phyloP scores from a whole-genome alignment of 2,888 invertebrate genomes.

The Conomelus anceps region DNA sequence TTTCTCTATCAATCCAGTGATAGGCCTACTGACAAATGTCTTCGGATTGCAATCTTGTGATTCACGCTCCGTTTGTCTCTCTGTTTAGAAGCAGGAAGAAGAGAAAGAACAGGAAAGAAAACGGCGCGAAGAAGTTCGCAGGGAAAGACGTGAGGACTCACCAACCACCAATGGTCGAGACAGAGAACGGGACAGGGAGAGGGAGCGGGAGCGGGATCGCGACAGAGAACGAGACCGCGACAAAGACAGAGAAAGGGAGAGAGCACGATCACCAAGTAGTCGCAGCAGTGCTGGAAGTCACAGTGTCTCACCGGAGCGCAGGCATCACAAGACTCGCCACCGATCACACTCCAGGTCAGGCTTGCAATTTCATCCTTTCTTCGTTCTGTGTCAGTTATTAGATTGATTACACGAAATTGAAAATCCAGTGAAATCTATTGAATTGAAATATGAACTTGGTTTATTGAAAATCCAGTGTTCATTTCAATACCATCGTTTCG shows the following conservation, averaged over 20 bases:
- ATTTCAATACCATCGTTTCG: too few relatives aligned
- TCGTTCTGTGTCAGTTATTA: background rate
- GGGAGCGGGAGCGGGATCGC: constrained; percentile 16
- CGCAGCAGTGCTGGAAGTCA: constrained; percentile 15
- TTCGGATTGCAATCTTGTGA: background rate
- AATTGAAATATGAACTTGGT: too few relatives aligned
- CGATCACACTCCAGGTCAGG: constrained; percentile 34
- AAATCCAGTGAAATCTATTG: background rate
- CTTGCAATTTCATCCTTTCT: too few relatives aligned
- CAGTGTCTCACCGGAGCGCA: constrained; percentile 21
- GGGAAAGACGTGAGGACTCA: constrained; percentile 32
- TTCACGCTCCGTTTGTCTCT: constrained; percentile 38
- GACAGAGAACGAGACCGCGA: background rate
- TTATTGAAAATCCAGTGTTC: too few relatives aligned
- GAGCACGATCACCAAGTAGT: constrained; percentile 17
- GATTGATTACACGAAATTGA: background rate
- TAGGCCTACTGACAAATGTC: background rate
- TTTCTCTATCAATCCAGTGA: background rate
- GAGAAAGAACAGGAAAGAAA: constrained; percentile 58
- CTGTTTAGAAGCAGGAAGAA: constrained; percentile 66
- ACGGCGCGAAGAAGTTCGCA: constrained; percentile 35
- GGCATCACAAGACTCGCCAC: constrained; percentile 31
- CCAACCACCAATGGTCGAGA: constrained; percentile 30
- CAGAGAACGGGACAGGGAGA: constrained; percentile 17
- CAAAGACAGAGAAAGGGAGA: background rate